phyloP scores from a whole-genome alignment of 2,888 invertebrate genomes.

The Syrista parreyssii region DNA sequence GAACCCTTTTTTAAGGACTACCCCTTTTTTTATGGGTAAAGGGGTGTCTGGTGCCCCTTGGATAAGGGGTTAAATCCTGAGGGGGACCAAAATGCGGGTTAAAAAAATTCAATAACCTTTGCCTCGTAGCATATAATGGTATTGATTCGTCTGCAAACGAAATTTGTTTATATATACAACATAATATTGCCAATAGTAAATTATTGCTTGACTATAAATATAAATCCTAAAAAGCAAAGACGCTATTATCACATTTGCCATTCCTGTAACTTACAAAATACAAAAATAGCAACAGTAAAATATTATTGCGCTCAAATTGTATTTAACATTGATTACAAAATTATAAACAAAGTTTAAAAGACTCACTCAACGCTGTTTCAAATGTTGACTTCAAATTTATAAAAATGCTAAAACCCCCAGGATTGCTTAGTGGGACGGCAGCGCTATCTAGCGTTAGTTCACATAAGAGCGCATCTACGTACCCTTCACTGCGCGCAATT shows the following conservation, averaged over 20 bases:
- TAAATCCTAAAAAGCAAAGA: neutral
- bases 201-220: neutral
- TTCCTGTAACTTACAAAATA: neutral
- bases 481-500: neutral
- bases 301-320: neutral
- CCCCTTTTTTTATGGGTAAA: conserved; percentile 52
- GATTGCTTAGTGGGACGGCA: neutral
- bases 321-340: neutral
- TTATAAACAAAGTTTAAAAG: neutral
- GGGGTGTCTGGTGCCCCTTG: conserved; percentile 54
- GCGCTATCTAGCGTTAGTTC: neutral
- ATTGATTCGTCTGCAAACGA: neutral
- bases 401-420: neutral
- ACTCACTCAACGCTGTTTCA: neutral
- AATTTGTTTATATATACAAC: neutral
- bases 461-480: neutral
- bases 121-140: neutral
- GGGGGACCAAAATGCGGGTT: conserved; percentile 7
- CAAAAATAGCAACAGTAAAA: neutral
- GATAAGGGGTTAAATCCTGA: conserved; percentile 33
- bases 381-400: neutral
- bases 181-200: neutral
- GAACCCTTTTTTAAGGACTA: conserved; percentile 53
- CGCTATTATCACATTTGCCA: neutral
- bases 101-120: conserved; percentile 6